Conservation (phyloP, 1,140 invertebrate species). For the Bombus sibiricus region DNA sequence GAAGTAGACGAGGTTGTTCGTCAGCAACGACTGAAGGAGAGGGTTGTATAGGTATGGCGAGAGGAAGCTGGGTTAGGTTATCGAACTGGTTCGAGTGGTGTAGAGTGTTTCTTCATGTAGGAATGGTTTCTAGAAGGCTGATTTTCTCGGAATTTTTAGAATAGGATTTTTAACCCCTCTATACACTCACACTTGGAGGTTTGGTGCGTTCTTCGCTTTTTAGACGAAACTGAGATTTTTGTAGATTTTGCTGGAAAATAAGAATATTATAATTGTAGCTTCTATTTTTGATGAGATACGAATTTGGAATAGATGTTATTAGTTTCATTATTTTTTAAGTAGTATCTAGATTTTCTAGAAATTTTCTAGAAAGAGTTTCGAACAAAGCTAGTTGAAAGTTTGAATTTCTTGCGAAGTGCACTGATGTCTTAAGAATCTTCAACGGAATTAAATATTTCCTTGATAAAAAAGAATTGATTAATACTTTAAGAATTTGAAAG, state of each 20-base stretch:
- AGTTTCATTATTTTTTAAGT: too few relatives aligned
- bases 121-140: neutral
- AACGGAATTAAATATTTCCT: too few relatives aligned
- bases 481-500: too few relatives aligned
- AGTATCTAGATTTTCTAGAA: too few relatives aligned
- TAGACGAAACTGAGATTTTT: neutral
- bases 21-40: neutral
- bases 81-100: neutral
- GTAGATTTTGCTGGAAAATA: neutral
- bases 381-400: neutral
- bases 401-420: too few relatives aligned
- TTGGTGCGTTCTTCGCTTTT: too few relatives aligned
- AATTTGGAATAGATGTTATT: too few relatives aligned
- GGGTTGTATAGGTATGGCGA: neutral
- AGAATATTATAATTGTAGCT: too few relatives aligned
- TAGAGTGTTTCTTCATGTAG: neutral
- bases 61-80: neutral
- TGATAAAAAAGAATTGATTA: too few relatives aligned
- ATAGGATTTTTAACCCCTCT: neutral
- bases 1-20: neutral
- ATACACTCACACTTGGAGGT: too few relatives aligned
- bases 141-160: neutral
- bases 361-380: neutral
- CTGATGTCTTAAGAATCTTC: too few relatives aligned
- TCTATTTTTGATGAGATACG: too few relatives aligned